These are phyloP conservation scores for Enteromius viviparus DNA, from an alignment of 2,797 vertebrate genomes.

Conservation along the genomic window DNA sequence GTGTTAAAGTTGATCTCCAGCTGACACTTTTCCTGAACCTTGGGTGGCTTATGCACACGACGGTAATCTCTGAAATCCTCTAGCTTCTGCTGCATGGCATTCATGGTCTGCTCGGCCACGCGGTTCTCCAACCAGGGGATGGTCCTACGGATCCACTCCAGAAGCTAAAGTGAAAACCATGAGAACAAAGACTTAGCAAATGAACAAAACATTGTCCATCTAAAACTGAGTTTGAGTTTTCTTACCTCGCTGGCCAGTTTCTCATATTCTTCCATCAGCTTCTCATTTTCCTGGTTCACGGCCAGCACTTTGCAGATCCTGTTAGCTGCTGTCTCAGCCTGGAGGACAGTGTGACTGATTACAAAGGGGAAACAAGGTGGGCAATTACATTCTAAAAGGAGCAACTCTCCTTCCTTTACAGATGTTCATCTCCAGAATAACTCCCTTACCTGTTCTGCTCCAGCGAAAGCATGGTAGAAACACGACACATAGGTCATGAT, in stretches of 20 bases:
- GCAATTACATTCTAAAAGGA: constrained; percentile 48
- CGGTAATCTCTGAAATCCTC: constrained; percentile 91
- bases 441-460: constrained; percentile 74
- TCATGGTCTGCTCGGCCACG: constrained; percentile 83
- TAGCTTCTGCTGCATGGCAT: constrained; percentile 89
- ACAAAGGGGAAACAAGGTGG: constrained; percentile 41
- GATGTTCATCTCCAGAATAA: neutral
- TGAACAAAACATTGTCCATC: neutral
- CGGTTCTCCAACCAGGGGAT: constrained; percentile 93
- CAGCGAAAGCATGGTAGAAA: constrained; percentile 82
- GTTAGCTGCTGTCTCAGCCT: constrained; percentile 93
- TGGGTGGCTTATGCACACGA: constrained; percentile 88
- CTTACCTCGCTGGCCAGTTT: constrained; percentile 90
- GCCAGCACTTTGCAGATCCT: constrained; percentile 93
- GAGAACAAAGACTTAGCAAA: neutral
- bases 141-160: constrained; percentile 90
- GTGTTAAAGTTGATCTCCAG: constrained; percentile 86
- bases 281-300: constrained; percentile 93
- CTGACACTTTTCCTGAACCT: constrained; percentile 84
- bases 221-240: neutral
- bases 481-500: constrained; percentile 82
- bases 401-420: constrained; percentile 21
- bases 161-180: constrained; percentile 71
- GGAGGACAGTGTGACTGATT: constrained; percentile 51
- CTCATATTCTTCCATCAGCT: constrained; percentile 93